A percentile compares a stretch with the other conserved stretches of the same genome.
Conservation (phyloP, 2,113 vertebrate genomes). For the Leptobrachium leishanense region DNA sequence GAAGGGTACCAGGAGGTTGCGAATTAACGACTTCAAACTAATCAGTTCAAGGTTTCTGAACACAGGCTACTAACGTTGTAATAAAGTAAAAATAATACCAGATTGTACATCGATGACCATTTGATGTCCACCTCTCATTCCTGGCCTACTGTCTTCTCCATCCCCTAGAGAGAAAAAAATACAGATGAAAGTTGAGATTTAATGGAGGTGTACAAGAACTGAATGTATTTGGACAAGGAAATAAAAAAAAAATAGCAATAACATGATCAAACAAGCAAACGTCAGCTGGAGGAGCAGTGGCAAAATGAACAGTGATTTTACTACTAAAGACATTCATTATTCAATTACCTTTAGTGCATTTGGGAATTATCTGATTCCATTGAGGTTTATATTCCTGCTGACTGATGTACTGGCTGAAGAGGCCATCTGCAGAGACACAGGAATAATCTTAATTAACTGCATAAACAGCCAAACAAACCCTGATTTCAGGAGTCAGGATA, state of each 20-base stretch:
- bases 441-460: not conserved
- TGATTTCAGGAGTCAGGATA: no score
- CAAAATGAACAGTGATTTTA: no score
- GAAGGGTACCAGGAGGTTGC: no score
- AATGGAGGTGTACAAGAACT: no score
- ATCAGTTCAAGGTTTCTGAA: no score
- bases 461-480: not conserved
- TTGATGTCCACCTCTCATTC: constrained; percentile 98
- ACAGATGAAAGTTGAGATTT: no score
- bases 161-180: constrained; percentile 71
- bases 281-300: no score
- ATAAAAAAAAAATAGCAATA: no score
- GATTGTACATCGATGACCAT: constrained; percentile 99
- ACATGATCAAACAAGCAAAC: no score
- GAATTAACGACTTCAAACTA: no score
- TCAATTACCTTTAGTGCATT: constrained; percentile 90
- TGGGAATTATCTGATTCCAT: constrained; percentile 98
- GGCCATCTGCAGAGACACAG: constrained; percentile 77
- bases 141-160: constrained; percentile 91
- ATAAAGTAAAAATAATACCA: constrained; percentile 67
- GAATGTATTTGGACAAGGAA: no score
- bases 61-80: not conserved
- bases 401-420: constrained; percentile 99
- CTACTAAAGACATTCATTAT: no score
- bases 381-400: constrained; percentile 98